Evolutionary conservation across 2,888 invertebrate species (phyloP).

Genomic region (Toxonevra muliebris): DNA sequence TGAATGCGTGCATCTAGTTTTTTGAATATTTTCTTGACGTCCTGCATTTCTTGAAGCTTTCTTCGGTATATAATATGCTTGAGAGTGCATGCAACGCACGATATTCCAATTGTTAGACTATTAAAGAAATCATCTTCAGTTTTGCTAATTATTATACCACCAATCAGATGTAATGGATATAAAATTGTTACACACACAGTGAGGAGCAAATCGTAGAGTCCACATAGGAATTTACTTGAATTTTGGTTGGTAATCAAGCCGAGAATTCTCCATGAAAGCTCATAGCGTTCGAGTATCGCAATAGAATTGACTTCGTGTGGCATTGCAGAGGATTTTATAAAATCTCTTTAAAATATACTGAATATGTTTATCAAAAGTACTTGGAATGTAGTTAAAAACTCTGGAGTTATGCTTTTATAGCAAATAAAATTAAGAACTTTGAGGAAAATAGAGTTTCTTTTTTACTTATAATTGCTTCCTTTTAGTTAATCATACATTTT

Average conservation of each 20-base stretch:
- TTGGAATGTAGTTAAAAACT: too few species aligned
- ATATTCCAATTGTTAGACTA: slow-evolving; percentile 39
- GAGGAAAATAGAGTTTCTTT: too few species aligned
- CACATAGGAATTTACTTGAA: slow-evolving; percentile 24
- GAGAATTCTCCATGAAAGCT: slow-evolving; percentile 35
- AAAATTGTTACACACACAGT: slow-evolving; percentile 25
- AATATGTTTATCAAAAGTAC: too few species aligned
- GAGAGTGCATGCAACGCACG: slow-evolving; percentile 32
- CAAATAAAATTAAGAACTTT: too few species aligned
- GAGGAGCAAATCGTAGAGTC: slow-evolving; percentile 17
- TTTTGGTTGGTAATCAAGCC: slow-evolving; percentile 28
- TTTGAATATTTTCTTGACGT: slow-evolving; percentile 25
- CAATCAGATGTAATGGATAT: slow-evolving; percentile 32
- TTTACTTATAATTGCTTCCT: too few species aligned
- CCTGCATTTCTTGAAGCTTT: slow-evolving; percentile 29
- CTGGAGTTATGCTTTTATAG: too few species aligned
- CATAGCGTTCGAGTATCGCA: slow-evolving; percentile 16
- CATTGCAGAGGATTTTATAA: too few species aligned
- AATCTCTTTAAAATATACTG: too few species aligned
- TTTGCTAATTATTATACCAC: slow-evolving; percentile 16
- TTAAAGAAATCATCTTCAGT: slow-evolving; percentile 35
- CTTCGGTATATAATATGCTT: slow-evolving; percentile 34
- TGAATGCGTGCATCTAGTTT: slow-evolving; percentile 33
- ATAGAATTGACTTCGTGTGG: too few species aligned
- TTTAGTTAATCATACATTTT: too few species aligned